A percentile compares a stretch with the other conserved stretches of the same genome.
Evolutionary conservation across 2,113 vertebrate species (phyloP).

Genomic region (Thryonomys swinderianus): DNA sequence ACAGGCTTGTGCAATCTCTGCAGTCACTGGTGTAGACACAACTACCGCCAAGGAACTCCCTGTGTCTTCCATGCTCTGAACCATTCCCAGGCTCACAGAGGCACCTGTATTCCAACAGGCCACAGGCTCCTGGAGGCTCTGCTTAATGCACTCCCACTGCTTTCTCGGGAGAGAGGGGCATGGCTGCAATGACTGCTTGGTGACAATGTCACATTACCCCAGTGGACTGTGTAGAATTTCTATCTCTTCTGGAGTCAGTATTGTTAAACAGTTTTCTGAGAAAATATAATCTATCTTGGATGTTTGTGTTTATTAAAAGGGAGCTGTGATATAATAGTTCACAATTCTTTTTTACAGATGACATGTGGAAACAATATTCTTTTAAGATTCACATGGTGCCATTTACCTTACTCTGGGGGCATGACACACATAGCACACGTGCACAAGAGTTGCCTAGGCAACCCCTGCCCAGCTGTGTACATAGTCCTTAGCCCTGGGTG

Average conservation of each 20-base stretch:
- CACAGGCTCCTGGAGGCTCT: background rate
- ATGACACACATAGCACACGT: background rate
- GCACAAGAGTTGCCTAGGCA: background rate
- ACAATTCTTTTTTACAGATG: background rate
- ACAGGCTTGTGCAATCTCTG: background rate
- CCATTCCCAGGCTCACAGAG: background rate
- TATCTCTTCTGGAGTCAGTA: background rate
- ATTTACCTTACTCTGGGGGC: background rate
- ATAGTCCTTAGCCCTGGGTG: fast-evolving
- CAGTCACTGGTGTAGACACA: fast-evolving
- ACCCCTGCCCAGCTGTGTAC: background rate
- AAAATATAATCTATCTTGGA: background rate
- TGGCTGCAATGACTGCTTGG: background rate
- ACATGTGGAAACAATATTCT: background rate
- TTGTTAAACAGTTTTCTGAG: background rate
- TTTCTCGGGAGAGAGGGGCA: no score
- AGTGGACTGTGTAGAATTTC: background rate
- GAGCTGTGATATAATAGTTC: background rate
- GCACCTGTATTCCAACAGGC: background rate
- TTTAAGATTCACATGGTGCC: background rate
- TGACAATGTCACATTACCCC: background rate
- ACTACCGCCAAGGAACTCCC: background rate
- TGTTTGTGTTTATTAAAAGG: background rate
- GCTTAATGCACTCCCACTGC: fast-evolving
- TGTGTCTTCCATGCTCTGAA: fast-evolving